Base-by-base conservation (phyloP, 1,140 invertebrate species). In the Trypoxylus dichotomus region DNA sequence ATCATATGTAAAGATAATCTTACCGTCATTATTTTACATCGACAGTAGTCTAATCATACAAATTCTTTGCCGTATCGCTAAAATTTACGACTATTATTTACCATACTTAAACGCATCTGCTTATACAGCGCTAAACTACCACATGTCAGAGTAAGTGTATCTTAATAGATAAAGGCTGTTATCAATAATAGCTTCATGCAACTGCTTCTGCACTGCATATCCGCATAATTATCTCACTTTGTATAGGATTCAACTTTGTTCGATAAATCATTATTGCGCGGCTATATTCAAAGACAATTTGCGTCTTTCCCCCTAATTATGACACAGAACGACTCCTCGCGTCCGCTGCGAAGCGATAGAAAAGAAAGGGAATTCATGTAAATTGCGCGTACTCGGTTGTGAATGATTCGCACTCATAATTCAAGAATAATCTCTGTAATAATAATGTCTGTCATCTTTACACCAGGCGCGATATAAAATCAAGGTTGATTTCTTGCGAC, bases 101-200 rank as follows among this genome's bases (percentile, higher is more conserved):
- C 58, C 58, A 10, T 11, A 47, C 43, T 63, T 19, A 11, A 19
- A 63, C 3, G 19, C 21, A 10, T 63, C 58, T 27, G 19, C 8
- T 8, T 63, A 24, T 24, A 63, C 21, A 21, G 58, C 58, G 19
- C 21, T 63, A 63, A 63, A 63, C 58, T 63, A 63, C 58, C 58
- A 63, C 58, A 27, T 63, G 58, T 63, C 58, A 63, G 3, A 63
- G 1, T 24, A 63, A 63, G 19, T 24, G 21, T 24, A 63, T 63
- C 58, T 63, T 63, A 63, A 63, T 63, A 63, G 58, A 63, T 63
- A 63, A 19, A 63, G 25, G 58, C 11, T 21, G 58, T 63, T 63
- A 63, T 63, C 58, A 63, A 63, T 63, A 63, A 63, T 63, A 24
- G 8, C 5, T 2, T 24, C 2, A 7, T 24, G 15, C 21, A 24